Evolutionary conservation across 2,113 vertebrate species (phyloP), one percentile per base, ranked within the genome.

Genomic region (Orientallactaga bullata): DNA sequence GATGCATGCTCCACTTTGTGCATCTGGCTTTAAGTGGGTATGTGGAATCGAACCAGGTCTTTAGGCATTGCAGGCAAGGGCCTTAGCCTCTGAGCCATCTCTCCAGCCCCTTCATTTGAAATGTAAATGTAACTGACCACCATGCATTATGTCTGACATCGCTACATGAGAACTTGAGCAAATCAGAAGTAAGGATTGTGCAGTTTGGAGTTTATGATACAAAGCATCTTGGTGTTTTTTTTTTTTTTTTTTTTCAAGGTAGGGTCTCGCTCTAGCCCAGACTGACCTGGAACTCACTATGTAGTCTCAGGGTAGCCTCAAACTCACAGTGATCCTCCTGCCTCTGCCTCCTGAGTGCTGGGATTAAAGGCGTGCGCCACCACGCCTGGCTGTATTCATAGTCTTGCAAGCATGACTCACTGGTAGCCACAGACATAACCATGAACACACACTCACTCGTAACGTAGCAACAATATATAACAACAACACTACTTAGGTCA

Each of bases 351-450:
- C 42, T 8, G 42, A 47, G 42, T 47, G 42, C 8, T 47, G 42
- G 42, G 42, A 47, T 47, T 47, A 47, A 47, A 47, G 42, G 42
- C 8, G 42, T 47, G 42, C 42, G 8, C 42, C 42, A 47, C 42
- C 42, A 47, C 42, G 42, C 42, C 42, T 47, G 42, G 42, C 42
- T 47, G 42, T 47, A 47, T 8, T 47, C 8, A 47, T 47, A n/a
- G n/a, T n/a, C n/a, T 80, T 89, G 28, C 26, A 83, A 94, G 65
- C 61, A 71, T 72, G 35, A 91, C 26, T 87, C 77, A 78, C 24
- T 84, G 32, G 76, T 85, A 95, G 42, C 74, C n/a, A 17, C 82
- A 93, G 86, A 92, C 35, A 35, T 5, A 47, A 32, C 68, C 32
- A 30, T 15, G 21, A 23, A 87, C 72, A 80, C n/a, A n/a, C n/a